A percentile compares a stretch with the other conserved stretches of the same genome.
Evolutionary conservation across 1,140 invertebrate genomes (phyloP).

Genomic region (Ceratitis capitata): DNA sequence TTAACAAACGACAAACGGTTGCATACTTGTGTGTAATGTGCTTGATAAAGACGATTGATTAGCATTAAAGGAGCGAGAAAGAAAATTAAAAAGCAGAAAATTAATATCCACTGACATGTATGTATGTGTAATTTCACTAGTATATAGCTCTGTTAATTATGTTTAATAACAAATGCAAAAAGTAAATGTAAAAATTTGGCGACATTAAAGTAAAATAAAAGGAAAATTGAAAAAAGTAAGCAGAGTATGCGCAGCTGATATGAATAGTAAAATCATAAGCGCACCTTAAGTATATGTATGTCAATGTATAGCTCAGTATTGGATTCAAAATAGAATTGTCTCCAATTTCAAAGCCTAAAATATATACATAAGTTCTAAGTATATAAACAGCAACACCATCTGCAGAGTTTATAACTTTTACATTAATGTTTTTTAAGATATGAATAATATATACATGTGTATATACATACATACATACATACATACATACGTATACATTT

Average conservation of each 20-base stretch:
- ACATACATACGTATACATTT: too few relatives aligned
- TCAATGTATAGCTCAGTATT: background rate
- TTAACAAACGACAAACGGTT: background rate
- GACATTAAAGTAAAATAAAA: background rate
- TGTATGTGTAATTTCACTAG: conserved; percentile 1
- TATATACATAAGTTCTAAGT: background rate
- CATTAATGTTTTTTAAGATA: background rate
- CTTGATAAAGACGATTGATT: background rate
- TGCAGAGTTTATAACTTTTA: background rate
- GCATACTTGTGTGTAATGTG: background rate
- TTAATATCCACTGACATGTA: background rate
- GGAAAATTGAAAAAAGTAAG: background rate
- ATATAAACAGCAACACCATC: background rate
- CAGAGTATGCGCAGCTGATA: background rate
- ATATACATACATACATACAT: too few relatives aligned
- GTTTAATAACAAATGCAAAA: background rate
- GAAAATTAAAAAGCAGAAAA: background rate
- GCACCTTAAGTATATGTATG: background rate
- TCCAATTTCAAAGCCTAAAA: background rate
- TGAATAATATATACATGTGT: too few relatives aligned
- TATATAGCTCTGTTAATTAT: conserved; percentile 26
- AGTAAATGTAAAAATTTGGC: background rate
- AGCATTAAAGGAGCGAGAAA: background rate
- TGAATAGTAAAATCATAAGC: background rate
- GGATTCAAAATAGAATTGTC: background rate